These are phyloP conservation scores for Phrixothrix hirtus DNA, from an alignment of 2,888 invertebrate genomes.

Conservation along the genomic window DNA sequence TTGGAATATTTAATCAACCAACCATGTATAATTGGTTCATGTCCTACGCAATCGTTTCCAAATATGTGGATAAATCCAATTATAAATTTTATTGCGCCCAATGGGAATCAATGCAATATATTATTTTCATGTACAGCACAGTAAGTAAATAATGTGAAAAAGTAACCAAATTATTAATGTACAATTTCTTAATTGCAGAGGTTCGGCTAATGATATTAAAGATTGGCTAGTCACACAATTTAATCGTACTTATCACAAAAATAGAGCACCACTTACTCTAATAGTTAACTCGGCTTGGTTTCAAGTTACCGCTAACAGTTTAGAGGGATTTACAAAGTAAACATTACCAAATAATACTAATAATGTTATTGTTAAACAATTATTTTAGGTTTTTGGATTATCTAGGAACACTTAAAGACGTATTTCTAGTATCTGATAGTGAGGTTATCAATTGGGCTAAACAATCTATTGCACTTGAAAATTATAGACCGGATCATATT, in stretches of 20 bases:
- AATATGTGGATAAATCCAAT: conserved; percentile 72
- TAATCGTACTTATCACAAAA: conserved; percentile 50
- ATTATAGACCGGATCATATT: conserved; percentile 34
- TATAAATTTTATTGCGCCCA: conserved; percentile 59
- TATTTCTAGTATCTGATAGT: conserved; percentile 54
- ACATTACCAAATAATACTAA: no score
- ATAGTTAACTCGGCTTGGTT: conserved; percentile 59
- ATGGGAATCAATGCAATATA: conserved; percentile 61
- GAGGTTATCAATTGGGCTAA: conserved; percentile 55
- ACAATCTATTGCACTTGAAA: conserved; percentile 48
- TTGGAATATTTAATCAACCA: conserved; percentile 63
- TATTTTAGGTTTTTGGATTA: conserved; percentile 49
- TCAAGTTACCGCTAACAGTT: not conserved
- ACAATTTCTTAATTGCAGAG: conserved; percentile 7
- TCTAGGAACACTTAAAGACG: conserved; percentile 45
- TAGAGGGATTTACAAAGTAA: conserved; percentile 9
- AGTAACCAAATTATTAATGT: not conserved
- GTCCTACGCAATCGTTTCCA: conserved; percentile 62
- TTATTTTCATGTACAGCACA: conserved; percentile 59
- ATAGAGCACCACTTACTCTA: conserved; percentile 58
- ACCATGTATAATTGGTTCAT: conserved; percentile 61
- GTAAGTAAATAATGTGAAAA: conserved; percentile 48
- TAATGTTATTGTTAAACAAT: not conserved
- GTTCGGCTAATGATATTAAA: conserved; percentile 43
- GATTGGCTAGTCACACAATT: conserved; percentile 57